A percentile compares a stretch with the other conserved stretches of the same genome.
phyloP scores from a whole-genome alignment of 1,140 invertebrate genomes.

The Euglossa dilemma region DNA sequence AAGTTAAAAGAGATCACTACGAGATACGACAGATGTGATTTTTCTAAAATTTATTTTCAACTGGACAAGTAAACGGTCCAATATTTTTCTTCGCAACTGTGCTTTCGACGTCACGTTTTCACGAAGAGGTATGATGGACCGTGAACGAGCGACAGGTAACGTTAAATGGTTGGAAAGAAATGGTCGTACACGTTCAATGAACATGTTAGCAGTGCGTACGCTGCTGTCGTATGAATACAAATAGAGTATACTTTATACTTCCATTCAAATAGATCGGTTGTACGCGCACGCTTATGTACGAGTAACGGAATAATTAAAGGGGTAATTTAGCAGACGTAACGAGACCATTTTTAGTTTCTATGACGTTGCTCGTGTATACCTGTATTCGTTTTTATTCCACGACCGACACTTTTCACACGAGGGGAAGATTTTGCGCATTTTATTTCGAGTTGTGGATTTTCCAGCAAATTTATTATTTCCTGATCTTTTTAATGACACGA shows the following conservation, averaged over 20 bases:
- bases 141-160: constrained; percentile 10
- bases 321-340: not conserved
- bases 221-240: constrained; percentile 15
- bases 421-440: no score
- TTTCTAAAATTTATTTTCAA: no score
- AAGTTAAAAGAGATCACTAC: no score
- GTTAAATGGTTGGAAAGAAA: constrained; percentile 70
- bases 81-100: not conserved
- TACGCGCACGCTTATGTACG: not conserved
- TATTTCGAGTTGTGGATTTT: no score
- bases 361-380: not conserved
- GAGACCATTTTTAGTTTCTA: no score
- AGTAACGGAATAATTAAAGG: not conserved
- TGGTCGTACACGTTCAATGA: not conserved
- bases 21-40: no score
- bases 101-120: constrained; percentile 8
- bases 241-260: not conserved
- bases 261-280: not conserved
- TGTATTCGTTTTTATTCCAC: not conserved
- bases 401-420: no score
- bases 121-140: constrained; percentile 28
- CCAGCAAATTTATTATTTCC: no score
- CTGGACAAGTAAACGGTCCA: not conserved
- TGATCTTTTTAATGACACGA: no score
- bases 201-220: not conserved